These are phyloP conservation scores for Aromia moschata DNA, from an alignment of 2,888 invertebrate genomes.

Conservation along the genomic window DNA sequence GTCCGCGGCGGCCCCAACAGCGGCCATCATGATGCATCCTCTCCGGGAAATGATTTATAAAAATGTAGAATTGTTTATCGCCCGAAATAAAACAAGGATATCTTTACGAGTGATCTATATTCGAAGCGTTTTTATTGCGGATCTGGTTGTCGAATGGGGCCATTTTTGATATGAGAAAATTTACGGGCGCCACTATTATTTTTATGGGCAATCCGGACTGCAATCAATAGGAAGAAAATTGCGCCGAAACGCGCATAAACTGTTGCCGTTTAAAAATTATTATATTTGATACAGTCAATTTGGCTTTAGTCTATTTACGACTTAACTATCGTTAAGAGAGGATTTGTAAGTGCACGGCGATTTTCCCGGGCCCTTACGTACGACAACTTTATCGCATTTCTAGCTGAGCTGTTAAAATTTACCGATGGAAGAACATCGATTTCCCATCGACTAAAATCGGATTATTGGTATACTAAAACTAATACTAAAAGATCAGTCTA, in stretches of 20 bases:
- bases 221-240: constrained; percentile 20
- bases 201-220: constrained; percentile 9
- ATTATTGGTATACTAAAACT: too few relatives aligned
- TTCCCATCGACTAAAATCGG: too few relatives aligned
- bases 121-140: constrained; percentile 23
- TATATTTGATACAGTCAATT: constrained; percentile 16
- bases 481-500: too few relatives aligned
- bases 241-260: constrained; percentile 12
- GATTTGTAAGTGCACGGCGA: background rate
- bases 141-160: constrained; percentile 20
- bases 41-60: constrained; percentile 20
- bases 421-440: too few relatives aligned
- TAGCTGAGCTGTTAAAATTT: too few relatives aligned
- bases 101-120: constrained; percentile 24
- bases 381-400: too few relatives aligned
- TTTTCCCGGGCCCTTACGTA: too few relatives aligned
- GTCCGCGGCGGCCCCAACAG: background rate
- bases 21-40: background rate
- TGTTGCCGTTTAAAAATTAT: constrained; percentile 17
- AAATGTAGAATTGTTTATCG: constrained; percentile 24
- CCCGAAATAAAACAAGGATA: constrained; percentile 22
- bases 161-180: constrained; percentile 21
- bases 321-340: background rate
- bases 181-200: constrained; percentile 18
- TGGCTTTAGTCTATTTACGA: constrained; percentile 5